A percentile compares a stretch with the other conserved stretches of the same genome.
Evolutionary conservation across 2,888 invertebrate genomes (phyloP).

Genomic region (Chirona hameri): DNA sequence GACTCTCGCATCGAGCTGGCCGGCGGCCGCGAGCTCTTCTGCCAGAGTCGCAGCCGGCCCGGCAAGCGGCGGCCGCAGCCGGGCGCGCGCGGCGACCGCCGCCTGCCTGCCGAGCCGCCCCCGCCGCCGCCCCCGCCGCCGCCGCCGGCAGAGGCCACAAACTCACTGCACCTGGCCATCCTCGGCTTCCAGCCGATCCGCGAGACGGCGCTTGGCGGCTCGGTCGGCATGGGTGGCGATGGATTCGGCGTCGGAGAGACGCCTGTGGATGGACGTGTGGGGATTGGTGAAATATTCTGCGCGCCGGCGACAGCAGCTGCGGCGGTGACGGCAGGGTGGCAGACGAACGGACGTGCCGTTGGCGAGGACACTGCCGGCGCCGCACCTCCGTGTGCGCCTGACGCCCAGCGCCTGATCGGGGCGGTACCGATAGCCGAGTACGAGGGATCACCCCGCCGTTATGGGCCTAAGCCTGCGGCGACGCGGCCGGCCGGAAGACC

Average conservation of each 20-base stretch:
- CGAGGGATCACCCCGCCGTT: constrained; percentile 83
- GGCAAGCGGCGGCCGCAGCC: constrained; percentile 47
- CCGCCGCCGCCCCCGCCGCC: constrained; percentile 29
- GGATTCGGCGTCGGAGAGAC: background rate
- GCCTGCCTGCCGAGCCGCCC: constrained; percentile 28
- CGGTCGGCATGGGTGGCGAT: background rate
- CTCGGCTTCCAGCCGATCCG: constrained; percentile 33
- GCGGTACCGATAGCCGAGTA: constrained; percentile 89
- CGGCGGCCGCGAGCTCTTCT: constrained; percentile 78
- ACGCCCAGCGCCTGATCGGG: constrained; percentile 59
- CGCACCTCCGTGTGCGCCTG: background rate
- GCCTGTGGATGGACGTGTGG: background rate
- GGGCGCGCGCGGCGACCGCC: background rate
- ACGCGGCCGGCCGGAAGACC: constrained; percentile 38
- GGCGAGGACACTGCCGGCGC: background rate
- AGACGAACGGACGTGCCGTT: background rate
- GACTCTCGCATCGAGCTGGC: constrained; percentile 49
- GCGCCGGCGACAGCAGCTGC: background rate
- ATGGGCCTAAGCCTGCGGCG: constrained; percentile 59
- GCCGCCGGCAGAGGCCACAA: constrained; percentile 31
- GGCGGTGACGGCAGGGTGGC: background rate
- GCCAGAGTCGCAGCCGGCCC: constrained; percentile 75
- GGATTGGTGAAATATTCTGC: background rate
- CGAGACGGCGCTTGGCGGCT: constrained; percentile 12
- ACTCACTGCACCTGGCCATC: constrained; percentile 32